phyloP scores from a whole-genome alignment of 2,888 invertebrate genomes.

The Mesorhabditis sp. region DNA sequence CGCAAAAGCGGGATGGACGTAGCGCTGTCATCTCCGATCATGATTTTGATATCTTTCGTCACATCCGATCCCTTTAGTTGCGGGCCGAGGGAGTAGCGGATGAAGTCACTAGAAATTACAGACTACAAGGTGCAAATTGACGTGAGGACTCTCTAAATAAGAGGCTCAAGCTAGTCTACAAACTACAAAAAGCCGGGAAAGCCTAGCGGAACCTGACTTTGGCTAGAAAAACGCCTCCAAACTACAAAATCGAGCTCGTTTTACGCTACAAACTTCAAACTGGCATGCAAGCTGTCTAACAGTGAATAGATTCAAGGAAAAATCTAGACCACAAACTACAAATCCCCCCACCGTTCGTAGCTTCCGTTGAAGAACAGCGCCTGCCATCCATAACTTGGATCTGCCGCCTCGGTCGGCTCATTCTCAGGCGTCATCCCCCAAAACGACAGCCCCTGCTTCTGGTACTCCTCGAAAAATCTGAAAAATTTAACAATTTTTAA shows the following conservation, averaged over 20 bases:
- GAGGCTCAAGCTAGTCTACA: too few relatives aligned
- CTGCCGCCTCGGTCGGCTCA: constrained; percentile 69
- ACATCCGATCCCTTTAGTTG: constrained; percentile 65
- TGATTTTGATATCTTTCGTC: constrained; percentile 69
- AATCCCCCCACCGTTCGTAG: constrained; percentile 18
- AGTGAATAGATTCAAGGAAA: too few relatives aligned
- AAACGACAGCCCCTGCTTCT: constrained; percentile 65
- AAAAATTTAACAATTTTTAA: constrained; percentile 22
- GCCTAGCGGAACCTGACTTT: too few relatives aligned
- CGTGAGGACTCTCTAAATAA: too few relatives aligned
- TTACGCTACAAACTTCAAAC: too few relatives aligned
- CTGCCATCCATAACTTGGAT: constrained; percentile 66
- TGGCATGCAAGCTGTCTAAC: too few relatives aligned
- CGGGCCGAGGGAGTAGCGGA: constrained; percentile 74
- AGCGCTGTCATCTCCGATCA: constrained; percentile 71
- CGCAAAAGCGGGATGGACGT: constrained; percentile 67
- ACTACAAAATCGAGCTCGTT: too few relatives aligned
- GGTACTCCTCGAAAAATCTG: constrained; percentile 76
- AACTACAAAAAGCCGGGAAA: too few relatives aligned
- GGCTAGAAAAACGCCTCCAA: too few relatives aligned
- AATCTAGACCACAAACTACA: neutral
- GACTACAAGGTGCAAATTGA: too few relatives aligned
- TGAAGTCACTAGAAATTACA: constrained; percentile 68
- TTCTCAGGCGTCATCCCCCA: constrained; percentile 86
- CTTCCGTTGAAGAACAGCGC: constrained; percentile 67